These are phyloP conservation scores for Pseudolaguvia tuberculata DNA, from an alignment of 2,113 vertebrate genomes.

Conservation along the genomic window DNA sequence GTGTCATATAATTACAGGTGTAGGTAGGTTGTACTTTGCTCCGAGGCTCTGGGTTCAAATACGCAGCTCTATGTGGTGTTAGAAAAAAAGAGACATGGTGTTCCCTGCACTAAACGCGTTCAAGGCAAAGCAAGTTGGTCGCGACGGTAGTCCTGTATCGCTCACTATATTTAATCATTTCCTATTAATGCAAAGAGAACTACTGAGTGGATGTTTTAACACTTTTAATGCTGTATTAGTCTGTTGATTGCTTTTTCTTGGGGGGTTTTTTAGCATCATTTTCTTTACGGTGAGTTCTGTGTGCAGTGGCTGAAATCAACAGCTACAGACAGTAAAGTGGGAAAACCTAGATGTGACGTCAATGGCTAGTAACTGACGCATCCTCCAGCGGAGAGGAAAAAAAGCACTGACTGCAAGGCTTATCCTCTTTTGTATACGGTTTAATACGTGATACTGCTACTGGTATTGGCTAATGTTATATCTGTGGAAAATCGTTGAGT, in stretches of 20 bases:
- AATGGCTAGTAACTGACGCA: conserved; percentile 78
- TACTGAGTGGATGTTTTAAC: conserved; percentile 35
- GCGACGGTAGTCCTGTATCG: conserved; percentile 69
- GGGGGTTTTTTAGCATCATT: conserved; percentile 48
- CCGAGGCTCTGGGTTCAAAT: background rate
- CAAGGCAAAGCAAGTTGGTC: conserved; percentile 81
- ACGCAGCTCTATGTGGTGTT: background rate
- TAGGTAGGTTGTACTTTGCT: background rate
- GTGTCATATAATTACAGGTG: background rate
- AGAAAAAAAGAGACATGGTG: conserved; percentile 40
- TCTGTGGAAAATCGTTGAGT: background rate
- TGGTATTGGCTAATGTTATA: background rate
- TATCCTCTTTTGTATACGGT: conserved; percentile 65
- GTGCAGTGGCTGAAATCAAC: conserved; percentile 80
- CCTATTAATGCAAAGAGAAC: background rate
- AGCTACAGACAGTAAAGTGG: conserved; percentile 90
- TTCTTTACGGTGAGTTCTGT: conserved; percentile 54
- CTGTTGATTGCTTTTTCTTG: conserved; percentile 26
- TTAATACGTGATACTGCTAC: background rate
- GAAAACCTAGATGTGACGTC: conserved; percentile 80
- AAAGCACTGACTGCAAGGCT: conserved; percentile 79
- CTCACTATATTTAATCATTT: conserved; percentile 14
- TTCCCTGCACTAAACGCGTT: conserved; percentile 65
- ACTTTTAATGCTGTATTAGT: conserved; percentile 43
- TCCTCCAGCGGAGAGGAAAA: conserved; percentile 77